These are phyloP conservation scores for Pteronotus mesoamericanus DNA, from an alignment of 2,797 vertebrate species.

Conservation along the genomic window DNA sequence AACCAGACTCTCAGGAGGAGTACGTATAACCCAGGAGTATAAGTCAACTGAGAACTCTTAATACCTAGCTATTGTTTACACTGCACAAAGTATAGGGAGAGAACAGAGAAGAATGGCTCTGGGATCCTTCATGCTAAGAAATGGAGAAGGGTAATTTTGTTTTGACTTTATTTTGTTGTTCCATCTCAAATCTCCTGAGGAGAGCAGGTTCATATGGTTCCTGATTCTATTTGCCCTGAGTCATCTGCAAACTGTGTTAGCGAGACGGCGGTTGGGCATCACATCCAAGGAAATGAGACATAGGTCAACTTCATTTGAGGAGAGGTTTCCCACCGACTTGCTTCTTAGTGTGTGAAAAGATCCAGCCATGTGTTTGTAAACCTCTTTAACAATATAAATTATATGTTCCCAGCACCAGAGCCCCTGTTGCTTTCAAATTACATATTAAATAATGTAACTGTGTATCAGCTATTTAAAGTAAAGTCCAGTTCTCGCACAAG, in stretches of 20 bases:
- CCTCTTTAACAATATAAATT: not conserved
- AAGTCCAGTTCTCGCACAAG: not conserved
- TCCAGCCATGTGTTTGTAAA: not conserved
- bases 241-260: not conserved
- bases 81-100: not conserved
- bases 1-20: not conserved
- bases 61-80: not conserved
- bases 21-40: not conserved
- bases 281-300: not conserved
- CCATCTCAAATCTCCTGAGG: not conserved
- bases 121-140: not conserved
- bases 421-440: not conserved
- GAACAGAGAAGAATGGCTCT: not conserved
- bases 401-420: not conserved
- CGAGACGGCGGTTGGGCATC: not conserved
- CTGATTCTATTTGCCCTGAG: not conserved
- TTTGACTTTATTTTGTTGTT: not conserved
- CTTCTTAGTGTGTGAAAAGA: not conserved
- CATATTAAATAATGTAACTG: not conserved
- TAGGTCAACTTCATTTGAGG: not conserved
- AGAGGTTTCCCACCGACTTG: not conserved
- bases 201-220: not conserved
- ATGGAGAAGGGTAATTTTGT: not conserved
- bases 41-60: not conserved
- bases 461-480: not conserved